Conservation (phyloP, 2,888 invertebrate genomes). For the Keiferia lycopersicella region DNA sequence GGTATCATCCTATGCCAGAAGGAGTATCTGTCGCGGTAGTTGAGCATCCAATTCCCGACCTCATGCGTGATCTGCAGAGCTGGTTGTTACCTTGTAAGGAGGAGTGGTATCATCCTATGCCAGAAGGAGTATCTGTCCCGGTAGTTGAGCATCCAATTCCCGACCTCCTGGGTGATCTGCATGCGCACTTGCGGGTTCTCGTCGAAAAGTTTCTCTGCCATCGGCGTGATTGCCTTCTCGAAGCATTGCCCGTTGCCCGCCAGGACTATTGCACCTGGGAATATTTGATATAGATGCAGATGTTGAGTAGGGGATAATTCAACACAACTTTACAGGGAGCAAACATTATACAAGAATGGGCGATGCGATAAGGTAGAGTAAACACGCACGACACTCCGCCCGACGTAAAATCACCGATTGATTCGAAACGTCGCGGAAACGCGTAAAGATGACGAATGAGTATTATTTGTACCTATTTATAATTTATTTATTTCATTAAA, state of each 20-base stretch:
- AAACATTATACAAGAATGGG: too few species aligned
- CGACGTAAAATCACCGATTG: too few species aligned
- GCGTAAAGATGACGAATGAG: too few species aligned
- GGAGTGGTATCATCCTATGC: conserved; percentile 90
- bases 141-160: conserved; percentile 88
- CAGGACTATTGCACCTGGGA: conserved; percentile 81
- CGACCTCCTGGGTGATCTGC: conserved; percentile 86
- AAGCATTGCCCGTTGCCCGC: conserved; percentile 87
- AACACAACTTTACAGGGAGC: too few species aligned
- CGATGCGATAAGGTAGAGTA: too few species aligned
- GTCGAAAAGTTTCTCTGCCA: conserved; percentile 94
- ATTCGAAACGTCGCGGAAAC: too few species aligned
- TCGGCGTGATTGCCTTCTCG: conserved; percentile 87
- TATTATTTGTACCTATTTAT: too few species aligned
- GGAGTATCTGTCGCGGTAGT: conserved; percentile 92
- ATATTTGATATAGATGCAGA: too few species aligned
- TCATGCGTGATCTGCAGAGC: conserved; percentile 82
- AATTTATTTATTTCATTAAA: too few species aligned
- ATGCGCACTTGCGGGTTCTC: conserved; percentile 80
- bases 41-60: conserved; percentile 89
- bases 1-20: conserved; percentile 94
- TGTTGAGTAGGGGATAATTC: too few species aligned
- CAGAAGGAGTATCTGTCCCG: conserved; percentile 95
- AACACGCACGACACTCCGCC: too few species aligned
- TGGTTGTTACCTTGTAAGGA: conserved; percentile 91